These are phyloP conservation scores for Campylorhamphus procurvoides DNA, from an alignment of 2,113 vertebrate genomes.

Conservation along the genomic window DNA sequence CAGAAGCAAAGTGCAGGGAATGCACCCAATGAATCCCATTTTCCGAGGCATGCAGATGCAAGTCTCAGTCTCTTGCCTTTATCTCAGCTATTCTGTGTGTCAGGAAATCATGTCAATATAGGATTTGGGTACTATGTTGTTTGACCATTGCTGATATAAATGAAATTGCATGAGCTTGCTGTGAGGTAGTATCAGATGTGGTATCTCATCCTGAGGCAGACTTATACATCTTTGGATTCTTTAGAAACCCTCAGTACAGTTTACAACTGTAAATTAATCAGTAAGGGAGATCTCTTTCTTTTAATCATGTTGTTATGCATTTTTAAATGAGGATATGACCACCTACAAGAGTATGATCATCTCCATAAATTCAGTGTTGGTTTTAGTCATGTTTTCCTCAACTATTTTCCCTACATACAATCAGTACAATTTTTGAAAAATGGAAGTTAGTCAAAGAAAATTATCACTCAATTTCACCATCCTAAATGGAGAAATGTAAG, in stretches of 20 bases:
- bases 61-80: neutral
- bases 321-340: neutral
- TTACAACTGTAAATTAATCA: neutral
- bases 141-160: neutral
- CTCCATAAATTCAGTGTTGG: neutral
- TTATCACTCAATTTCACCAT: neutral
- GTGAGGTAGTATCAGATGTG: neutral
- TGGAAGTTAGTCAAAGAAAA: neutral
- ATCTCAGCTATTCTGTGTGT: neutral
- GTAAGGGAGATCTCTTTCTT: neutral
- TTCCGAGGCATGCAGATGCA: accelerated
- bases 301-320: neutral
- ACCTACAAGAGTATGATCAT: neutral
- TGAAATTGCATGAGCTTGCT: neutral
- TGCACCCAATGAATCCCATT: neutral
- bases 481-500: neutral
- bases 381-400: neutral
- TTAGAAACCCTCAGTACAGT: neutral
- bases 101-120: neutral
- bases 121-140: neutral
- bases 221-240: neutral
- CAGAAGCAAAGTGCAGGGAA: neutral
- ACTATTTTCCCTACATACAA: neutral
- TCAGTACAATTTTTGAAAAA: neutral
- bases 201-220: neutral